Base-by-base conservation (phyloP, 2,797 vertebrate species). In the Pseudopleuronectes americanus region DNA sequence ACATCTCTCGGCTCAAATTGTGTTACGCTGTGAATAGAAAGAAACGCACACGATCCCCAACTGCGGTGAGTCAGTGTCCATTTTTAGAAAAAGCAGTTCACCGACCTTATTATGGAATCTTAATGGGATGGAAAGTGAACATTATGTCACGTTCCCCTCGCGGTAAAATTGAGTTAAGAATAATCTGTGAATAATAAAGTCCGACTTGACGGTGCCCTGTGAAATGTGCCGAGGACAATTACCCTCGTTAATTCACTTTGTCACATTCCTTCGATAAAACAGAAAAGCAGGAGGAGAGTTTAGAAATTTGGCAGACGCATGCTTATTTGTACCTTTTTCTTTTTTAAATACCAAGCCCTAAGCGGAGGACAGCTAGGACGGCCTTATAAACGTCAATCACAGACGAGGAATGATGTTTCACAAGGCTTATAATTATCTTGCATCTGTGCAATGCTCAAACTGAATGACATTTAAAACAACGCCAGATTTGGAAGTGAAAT, bases 111-210 rank as follows among this genome's bases (percentile, higher is more conserved):
- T 58, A 63, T 58, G 6, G 53, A 62, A 54, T 57, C 49, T 47
- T 64, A 86, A 85, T 81, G 72, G 81, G 74, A 51, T 57, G 68
- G 70, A 83, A 83, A 69, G 36, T 45, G 59, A 72, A 58, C 75
- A 71, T 68, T 68, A 55, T 19, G 49, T 21, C 9, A 12, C 19
- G 57, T 80, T 57, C 47, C 48, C 53, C 59, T 51, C 68, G 63
- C 48, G 65, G 65, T 58, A 19, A 62, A 57, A 63, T 71, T 57
- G 33, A 69, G 33, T 53, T 26, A 9, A 55, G 23, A 67, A 75
- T 69, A 75, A 64, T 71, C 23, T 64, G 33, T 10, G 26, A 13
- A 60, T 79, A 74, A 78, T 76, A 51, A 54, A 68, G 63, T 64
- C 19, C 1, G 66, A 58, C 71, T 52, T 33, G 24, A 57, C 55